phyloP scores from a whole-genome alignment of 1,140 invertebrate genomes.

The Camponotus pennsylvanicus region DNA sequence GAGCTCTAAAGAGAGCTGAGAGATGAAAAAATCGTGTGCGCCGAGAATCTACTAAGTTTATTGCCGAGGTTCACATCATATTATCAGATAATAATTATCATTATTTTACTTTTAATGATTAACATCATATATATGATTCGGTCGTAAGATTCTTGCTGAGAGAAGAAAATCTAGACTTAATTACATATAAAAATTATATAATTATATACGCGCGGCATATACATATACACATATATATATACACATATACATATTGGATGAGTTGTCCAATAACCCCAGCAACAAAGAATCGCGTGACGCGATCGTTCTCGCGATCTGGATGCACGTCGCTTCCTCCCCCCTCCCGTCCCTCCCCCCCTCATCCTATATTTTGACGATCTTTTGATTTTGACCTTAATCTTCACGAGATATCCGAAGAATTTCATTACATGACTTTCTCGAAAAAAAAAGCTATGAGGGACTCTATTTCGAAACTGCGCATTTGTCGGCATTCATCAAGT shows the following conservation, averaged over 20 bases:
- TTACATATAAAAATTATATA: slow-evolving; percentile 3
- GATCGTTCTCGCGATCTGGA: background rate
- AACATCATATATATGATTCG: slow-evolving; percentile 7
- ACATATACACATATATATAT: background rate
- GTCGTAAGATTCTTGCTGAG: background rate
- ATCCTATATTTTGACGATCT: background rate
- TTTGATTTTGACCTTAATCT: background rate
- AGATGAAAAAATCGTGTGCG: background rate
- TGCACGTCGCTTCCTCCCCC: background rate
- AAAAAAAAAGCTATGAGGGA: slow-evolving; percentile 18
- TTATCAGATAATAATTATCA: slow-evolving; percentile 17
- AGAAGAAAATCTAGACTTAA: background rate
- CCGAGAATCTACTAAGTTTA: slow-evolving; percentile 11
- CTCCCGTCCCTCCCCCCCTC: background rate
- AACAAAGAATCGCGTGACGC: background rate
- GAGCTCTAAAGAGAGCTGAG: slow-evolving; percentile 1
- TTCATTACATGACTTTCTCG: background rate
- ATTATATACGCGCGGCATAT: background rate
- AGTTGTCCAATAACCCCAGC: background rate
- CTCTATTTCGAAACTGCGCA: slow-evolving; percentile 62
- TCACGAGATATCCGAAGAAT: background rate
- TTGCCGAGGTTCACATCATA: background rate
- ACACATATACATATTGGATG: background rate
- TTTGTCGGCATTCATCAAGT: slow-evolving; percentile 80
- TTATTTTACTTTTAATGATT: slow-evolving; percentile 44